Conservation (phyloP, 1,140 invertebrate species). For the Heliconius nattereri region DNA sequence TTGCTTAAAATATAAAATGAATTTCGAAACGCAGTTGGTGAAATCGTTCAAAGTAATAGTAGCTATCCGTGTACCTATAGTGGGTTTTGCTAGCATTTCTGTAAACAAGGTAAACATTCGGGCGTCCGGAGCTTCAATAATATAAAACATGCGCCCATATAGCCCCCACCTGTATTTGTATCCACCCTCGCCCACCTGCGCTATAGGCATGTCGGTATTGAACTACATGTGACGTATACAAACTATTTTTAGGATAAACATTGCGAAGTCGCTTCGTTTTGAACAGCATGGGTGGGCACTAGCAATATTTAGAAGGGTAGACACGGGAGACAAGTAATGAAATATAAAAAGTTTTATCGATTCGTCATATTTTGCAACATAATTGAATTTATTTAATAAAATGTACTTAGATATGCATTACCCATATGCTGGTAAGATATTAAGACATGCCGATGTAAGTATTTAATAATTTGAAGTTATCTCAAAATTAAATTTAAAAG, state of each 20-base stretch:
- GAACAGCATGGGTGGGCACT: conserved; percentile 30
- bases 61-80: conserved; percentile 27
- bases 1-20: conserved; percentile 27
- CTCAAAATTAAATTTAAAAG: too few species aligned
- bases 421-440: neutral
- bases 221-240: conserved; percentile 38
- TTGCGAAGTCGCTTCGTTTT: conserved; percentile 31
- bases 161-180: conserved; percentile 60
- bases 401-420: neutral
- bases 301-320: conserved; percentile 34
- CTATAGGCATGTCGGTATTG: conserved; percentile 35
- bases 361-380: neutral
- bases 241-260: conserved; percentile 43
- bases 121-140: conserved; percentile 66
- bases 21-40: conserved; percentile 20
- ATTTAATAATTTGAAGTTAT: too few species aligned
- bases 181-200: conserved; percentile 52
- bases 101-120: conserved; percentile 54
- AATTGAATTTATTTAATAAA: neutral
- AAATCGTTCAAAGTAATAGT: conserved; percentile 30
- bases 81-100: conserved; percentile 36
- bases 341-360: conserved; percentile 27
- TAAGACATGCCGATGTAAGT: neutral
- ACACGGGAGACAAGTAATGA: conserved; percentile 15
- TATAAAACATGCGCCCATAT: conserved; percentile 73